Conservation (phyloP, 1,140 invertebrate genomes). For the Caerostris darwini region DNA sequence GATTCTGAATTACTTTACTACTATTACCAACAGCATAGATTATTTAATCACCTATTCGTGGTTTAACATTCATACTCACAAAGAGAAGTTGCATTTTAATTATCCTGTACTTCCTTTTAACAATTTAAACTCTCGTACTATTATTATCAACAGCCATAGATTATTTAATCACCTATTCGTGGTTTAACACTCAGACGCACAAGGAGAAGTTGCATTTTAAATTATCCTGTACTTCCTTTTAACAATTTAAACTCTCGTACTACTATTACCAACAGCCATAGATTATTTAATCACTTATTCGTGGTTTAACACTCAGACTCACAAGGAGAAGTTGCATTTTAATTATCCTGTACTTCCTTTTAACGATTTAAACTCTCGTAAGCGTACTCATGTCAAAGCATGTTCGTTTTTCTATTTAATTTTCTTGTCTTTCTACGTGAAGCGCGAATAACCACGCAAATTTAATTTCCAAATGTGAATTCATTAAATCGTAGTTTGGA, state of each 20-base stretch:
- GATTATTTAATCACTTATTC: neutral
- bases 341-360: constrained; percentile 18
- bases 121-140: too few species aligned
- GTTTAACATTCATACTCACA: too few species aligned
- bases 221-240: too few species aligned
- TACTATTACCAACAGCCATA: neutral
- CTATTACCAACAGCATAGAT: too few species aligned
- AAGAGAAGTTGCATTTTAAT: too few species aligned
- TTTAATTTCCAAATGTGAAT: constrained; percentile 29
- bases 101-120: too few species aligned
- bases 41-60: too few species aligned
- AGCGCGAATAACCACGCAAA: constrained; percentile 26
- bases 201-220: too few species aligned
- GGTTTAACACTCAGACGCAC: too few species aligned
- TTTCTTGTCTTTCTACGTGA: constrained; percentile 6
- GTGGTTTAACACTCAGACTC: neutral
- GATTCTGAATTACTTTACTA: too few species aligned
- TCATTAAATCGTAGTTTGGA: constrained; percentile 15
- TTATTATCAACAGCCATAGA: too few species aligned
- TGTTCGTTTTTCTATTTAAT: neutral
- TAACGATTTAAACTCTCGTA: constrained; percentile 15
- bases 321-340: neutral
- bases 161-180: too few species aligned
- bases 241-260: neutral
- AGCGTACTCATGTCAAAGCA: constrained; percentile 13